A percentile compares a stretch with the other conserved stretches of the same genome.
Evolutionary conservation across 1,140 invertebrate genomes (phyloP).

Genomic region (Monomorium pharaonis): DNA sequence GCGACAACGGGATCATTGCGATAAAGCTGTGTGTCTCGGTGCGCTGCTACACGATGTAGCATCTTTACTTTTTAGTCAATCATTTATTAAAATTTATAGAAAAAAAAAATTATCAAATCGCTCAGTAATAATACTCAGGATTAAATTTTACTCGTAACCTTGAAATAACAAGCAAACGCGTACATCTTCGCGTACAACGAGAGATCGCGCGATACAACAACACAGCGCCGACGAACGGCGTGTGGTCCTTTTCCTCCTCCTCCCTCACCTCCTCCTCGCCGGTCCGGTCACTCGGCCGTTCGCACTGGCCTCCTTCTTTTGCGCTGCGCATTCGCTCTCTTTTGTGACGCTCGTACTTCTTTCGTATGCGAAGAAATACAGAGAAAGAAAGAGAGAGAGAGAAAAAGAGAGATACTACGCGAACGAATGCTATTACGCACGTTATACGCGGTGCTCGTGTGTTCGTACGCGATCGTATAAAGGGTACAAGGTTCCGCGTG

Average conservation of each 20-base stretch:
- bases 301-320: slow-evolving; percentile 34
- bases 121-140: neutral
- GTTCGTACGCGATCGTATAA: slow-evolving; percentile 7
- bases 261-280: neutral
- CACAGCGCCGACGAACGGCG: slow-evolving; percentile 26
- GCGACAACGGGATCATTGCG: neutral
- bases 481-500: slow-evolving; percentile 61
- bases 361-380: slow-evolving; percentile 16
- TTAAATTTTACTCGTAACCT: neutral
- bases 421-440: slow-evolving; percentile 13
- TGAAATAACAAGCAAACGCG: neutral
- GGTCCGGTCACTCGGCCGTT: slow-evolving; percentile 61
- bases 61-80: too few species aligned
- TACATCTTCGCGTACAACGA: neutral
- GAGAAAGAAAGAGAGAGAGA: neutral
- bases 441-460: neutral
- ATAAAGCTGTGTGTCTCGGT: neutral
- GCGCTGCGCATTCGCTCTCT: neutral
- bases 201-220: slow-evolving; percentile 34
- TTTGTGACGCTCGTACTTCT: slow-evolving; percentile 23
- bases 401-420: neutral
- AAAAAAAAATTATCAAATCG: neutral
- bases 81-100: neutral
- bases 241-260: slow-evolving; percentile 48
- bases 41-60: too few species aligned